Percentiles rank a stretch among this genome's conserved stretches.
Evolutionary conservation across 2,797 vertebrate species (phyloP).

Genomic region (Syncerus caffer): DNA sequence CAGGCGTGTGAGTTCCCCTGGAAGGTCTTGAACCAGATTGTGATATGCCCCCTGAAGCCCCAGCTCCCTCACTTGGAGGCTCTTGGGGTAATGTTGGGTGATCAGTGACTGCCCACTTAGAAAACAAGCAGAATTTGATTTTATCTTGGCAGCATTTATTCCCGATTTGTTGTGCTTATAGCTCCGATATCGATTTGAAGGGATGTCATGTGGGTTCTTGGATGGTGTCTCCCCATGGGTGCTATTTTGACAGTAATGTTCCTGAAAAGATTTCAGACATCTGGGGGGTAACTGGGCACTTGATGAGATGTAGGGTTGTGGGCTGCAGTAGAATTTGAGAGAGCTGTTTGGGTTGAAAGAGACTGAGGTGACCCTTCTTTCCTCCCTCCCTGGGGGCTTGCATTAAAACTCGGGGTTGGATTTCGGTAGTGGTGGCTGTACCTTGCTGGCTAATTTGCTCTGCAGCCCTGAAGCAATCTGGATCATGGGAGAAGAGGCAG

Average conservation of each 20-base stretch:
- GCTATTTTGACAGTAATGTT: slow-evolving; percentile 61
- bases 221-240: slow-evolving; percentile 55
- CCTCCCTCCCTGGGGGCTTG: background rate
- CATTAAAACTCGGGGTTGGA: slow-evolving; percentile 63
- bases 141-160: slow-evolving; percentile 74
- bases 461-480: slow-evolving; percentile 33
- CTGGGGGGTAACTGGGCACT: background rate
- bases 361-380: background rate
- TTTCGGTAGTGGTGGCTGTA: slow-evolving; percentile 58
- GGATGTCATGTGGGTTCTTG: slow-evolving; percentile 54
- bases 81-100: slow-evolving; percentile 51
- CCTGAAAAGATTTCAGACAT: slow-evolving; percentile 57
- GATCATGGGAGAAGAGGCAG: slow-evolving; percentile 52
- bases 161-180: slow-evolving; percentile 69
- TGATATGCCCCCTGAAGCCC: background rate
- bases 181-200: slow-evolving; percentile 67
- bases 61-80: slow-evolving; percentile 39
- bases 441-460: slow-evolving; percentile 59
- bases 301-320: background rate
- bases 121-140: slow-evolving; percentile 65
- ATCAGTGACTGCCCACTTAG: slow-evolving; percentile 54
- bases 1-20: slow-evolving; percentile 20
- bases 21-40: slow-evolving; percentile 4
- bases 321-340: background rate
- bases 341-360: slow-evolving; percentile 34